Conservation (phyloP, 2,888 invertebrate genomes). For the Drosophila antonietae region DNA sequence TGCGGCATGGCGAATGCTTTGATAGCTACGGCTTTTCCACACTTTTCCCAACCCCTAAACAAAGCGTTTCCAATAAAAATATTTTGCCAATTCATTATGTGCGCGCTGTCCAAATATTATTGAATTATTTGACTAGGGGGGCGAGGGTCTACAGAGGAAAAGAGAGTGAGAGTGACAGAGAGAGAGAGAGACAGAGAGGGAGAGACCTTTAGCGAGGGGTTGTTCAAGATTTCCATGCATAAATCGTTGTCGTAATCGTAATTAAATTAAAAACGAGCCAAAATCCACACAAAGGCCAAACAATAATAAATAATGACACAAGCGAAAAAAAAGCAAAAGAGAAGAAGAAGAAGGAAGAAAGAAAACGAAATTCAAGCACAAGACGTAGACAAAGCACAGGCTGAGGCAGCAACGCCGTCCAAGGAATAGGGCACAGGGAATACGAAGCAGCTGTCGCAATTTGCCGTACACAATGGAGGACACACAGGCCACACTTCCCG, state of each 20-base stretch:
- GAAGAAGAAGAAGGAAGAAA: constrained; percentile 7
- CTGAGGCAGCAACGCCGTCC: constrained; percentile 4
- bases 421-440: constrained; percentile 14
- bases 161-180: background rate
- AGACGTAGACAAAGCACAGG: constrained; percentile 39
- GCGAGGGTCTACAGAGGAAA: background rate
- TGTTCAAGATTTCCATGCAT: constrained; percentile 68
- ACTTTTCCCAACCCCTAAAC: constrained; percentile 49
- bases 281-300: constrained; percentile 64
- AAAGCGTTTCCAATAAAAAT: constrained; percentile 28
- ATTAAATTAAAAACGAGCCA: constrained; percentile 71
- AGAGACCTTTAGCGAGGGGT: constrained; percentile 31
- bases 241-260: constrained; percentile 68
- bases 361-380: constrained; percentile 36
- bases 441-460: constrained; percentile 58
- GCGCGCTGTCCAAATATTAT: constrained; percentile 76
- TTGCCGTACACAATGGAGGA: constrained; percentile 49
- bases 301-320: constrained; percentile 74
- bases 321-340: constrained; percentile 19
- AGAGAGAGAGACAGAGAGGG: background rate
- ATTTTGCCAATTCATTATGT: constrained; percentile 71
- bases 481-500: constrained; percentile 68
- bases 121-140: constrained; percentile 29
- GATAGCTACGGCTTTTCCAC: constrained; percentile 17
- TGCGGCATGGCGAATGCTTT: constrained; percentile 40